Conservation (phyloP, 2,888 invertebrate genomes). For the Apoda limacodes region DNA sequence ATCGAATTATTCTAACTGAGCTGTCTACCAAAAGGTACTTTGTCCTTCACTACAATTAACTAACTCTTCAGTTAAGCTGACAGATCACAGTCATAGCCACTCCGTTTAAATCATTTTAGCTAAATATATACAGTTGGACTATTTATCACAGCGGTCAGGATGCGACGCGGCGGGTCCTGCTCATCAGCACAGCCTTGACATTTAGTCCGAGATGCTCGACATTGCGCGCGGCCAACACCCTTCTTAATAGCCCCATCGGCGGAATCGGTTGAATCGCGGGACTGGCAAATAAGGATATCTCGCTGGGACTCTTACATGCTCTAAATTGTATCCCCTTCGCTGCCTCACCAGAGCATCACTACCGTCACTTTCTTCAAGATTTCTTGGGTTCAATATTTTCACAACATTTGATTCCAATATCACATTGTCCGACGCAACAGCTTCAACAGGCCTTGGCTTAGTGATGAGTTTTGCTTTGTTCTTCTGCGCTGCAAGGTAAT, state of each 20-base stretch:
- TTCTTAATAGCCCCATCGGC: slow-evolving; percentile 58
- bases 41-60: too few relatives aligned
- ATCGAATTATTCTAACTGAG: too few relatives aligned
- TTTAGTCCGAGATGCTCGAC: slow-evolving; percentile 32
- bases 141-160: slow-evolving; percentile 26
- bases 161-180: slow-evolving; percentile 30
- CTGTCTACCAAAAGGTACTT: too few relatives aligned
- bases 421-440: slow-evolving; percentile 50
- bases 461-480: slow-evolving; percentile 56
- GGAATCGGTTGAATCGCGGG: slow-evolving; percentile 51
- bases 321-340: slow-evolving; percentile 60
- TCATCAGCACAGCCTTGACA: slow-evolving; percentile 56
- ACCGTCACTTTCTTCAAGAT: slow-evolving; percentile 28
- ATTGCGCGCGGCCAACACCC: slow-evolving; percentile 43
- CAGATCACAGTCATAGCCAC: slow-evolving; percentile 67
- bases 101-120: slow-evolving; percentile 45
- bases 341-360: slow-evolving; percentile 39
- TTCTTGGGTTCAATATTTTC: slow-evolving; percentile 43
- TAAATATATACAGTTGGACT: slow-evolving; percentile 39
- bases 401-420: slow-evolving; percentile 56
- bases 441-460: slow-evolving; percentile 43
- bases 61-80: too few relatives aligned
- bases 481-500: slow-evolving; percentile 41
- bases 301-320: slow-evolving; percentile 61
- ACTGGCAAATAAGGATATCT: slow-evolving; percentile 59